A percentile compares a stretch with the other conserved stretches of the same genome.
phyloP scores from a whole-genome alignment of 2,113 vertebrate genomes.

The Gnathonemus echidnorhynchus region DNA sequence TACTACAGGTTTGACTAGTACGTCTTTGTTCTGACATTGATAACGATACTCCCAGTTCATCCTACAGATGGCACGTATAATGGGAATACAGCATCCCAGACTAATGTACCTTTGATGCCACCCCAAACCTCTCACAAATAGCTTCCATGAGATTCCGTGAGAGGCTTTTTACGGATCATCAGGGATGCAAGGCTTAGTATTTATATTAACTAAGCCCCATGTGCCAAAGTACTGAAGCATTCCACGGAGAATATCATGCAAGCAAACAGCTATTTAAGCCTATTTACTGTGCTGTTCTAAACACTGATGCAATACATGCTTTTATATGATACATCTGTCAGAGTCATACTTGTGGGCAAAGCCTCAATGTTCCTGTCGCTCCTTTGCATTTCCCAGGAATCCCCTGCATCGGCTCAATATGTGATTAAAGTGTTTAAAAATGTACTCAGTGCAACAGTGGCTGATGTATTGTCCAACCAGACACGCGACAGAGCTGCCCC shows the following conservation, averaged over 20 bases:
- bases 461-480: neutral
- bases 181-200: constrained; percentile 14
- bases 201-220: constrained; percentile 39
- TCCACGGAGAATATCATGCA: constrained; percentile 32
- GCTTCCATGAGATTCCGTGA: constrained; percentile 9
- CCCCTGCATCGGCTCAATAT: neutral
- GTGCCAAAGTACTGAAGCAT: constrained; percentile 29
- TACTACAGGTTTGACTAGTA: neutral
- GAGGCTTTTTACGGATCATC: constrained; percentile 11
- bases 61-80: neutral
- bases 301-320: constrained; percentile 28
- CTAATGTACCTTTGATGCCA: constrained; percentile 3
- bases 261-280: constrained; percentile 45
- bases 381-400: neutral
- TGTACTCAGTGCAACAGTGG: neutral
- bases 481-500: neutral
- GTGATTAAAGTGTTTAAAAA: neutral
- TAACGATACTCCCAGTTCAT: neutral
- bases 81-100: neutral
- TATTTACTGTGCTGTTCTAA: constrained; percentile 41
- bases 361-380: neutral
- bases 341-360: neutral
- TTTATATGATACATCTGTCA: constrained; percentile 19
- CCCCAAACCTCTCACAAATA: constrained; percentile 16
- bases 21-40: neutral